Evolutionary conservation across 37 sponge, comb jelly and placozoan species (phyloP), one percentile per base, ranked within the genome.

Genomic region (Tethya wilhelma): DNA sequence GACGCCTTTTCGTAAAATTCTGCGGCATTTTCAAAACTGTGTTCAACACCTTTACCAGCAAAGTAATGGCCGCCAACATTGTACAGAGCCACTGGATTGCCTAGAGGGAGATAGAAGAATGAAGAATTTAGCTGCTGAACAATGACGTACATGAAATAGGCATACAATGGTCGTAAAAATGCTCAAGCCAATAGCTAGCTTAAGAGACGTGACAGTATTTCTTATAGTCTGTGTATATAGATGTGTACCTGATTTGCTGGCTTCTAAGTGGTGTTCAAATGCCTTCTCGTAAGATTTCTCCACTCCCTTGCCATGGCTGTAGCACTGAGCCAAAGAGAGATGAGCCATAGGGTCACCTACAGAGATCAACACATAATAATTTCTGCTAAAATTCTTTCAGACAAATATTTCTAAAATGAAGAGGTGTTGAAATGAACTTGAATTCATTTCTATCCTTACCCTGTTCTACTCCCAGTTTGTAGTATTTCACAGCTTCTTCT

Each of bases 51-150:
- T 38, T 86, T 86, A 28, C 96, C 94, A 37, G 90, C 70, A 53
- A 93, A 96, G 71, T 93, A 96, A 40, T 82, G 84, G 17, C 71
- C 74, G 1, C 88, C 96, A 19, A 93, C 79, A 53, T 93, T 93
- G 65, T 96, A 93, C 28, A 84, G 66, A 1, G 83, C 96, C 30
- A 89, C 39, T 25, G 86, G 73, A 31, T 75, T 58, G 45, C 86
- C 95, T 95, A 74, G 20, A 55, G 17, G 38, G 45, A 46, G 22
- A 60, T 22, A 49, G 53, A n/a, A n/a, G n/a, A n/a, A n/a, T n/a
- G n/a, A n/a, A n/a, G n/a, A n/a, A n/a, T n/a, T n/a, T n/a, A n/a
- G n/a, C n/a, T n/a, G n/a, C n/a, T n/a, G n/a, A n/a, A n/a, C n/a
- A n/a, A n/a, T n/a, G n/a, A n/a, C n/a, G n/a, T n/a, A n/a, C 53